These are phyloP conservation scores for Eidolon dupreanum DNA, from an alignment of 2,797 vertebrate genomes.

Conservation along the genomic window DNA sequence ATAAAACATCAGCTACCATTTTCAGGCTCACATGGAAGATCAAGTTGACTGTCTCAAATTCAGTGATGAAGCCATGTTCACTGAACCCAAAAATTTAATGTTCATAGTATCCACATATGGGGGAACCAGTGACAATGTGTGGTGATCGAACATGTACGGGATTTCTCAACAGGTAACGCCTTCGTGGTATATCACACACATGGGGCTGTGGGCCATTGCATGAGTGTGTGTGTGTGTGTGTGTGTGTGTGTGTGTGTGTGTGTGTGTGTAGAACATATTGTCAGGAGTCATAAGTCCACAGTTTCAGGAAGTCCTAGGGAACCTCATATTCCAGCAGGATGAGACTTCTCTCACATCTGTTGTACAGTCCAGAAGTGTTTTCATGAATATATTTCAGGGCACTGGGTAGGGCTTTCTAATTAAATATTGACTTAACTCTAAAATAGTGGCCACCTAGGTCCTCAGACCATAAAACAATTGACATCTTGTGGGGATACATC, in stretches of 20 bases:
- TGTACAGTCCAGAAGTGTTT: neutral
- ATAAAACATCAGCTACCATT: neutral
- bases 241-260: neutral
- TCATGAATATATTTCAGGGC: neutral
- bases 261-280: neutral
- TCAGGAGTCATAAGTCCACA: neutral
- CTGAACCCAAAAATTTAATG: neutral
- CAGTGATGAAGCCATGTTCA: neutral
- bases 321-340: neutral
- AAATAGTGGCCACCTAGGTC: neutral
- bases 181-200: neutral
- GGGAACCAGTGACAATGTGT: neutral
- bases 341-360: neutral
- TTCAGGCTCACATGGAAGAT: neutral
- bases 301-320: neutral
- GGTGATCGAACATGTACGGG: neutral
- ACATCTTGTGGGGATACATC: neutral
- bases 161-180: neutral
- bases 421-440: neutral
- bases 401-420: neutral
- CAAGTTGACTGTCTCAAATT: constrained; percentile 8
- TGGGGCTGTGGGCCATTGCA: neutral
- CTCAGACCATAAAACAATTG: neutral
- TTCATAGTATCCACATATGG: neutral
- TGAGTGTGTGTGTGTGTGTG: neutral